Base-by-base conservation (phyloP, 1,140 invertebrate genomes). In the Wasmannia auropunctata region DNA sequence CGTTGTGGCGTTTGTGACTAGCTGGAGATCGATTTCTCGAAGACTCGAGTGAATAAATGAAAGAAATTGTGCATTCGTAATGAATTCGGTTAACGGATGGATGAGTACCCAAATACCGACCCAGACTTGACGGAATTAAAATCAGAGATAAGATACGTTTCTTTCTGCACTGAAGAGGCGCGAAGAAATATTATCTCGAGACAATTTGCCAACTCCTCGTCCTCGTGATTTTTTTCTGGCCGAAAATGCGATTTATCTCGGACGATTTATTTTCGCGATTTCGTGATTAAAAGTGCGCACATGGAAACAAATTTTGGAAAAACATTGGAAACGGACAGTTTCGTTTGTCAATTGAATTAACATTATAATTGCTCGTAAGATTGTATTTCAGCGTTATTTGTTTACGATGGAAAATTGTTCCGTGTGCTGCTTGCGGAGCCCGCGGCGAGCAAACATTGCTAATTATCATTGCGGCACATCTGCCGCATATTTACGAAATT, bases 121-220 rank as follows among this genome's bases (percentile, higher is more conserved):
- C n/a, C 19, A 19, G 49, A 19, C 14, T 8, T 1, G 11, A 49
- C 14, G 19, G 34, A 25, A 25, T n/a, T 72, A 51, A 72, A 54
- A 31, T 75, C 16, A 28, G 22, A 37, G 72, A 75, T 75, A 75
- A 75, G 72, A 75, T 75, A 75, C 14, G n/a, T 28, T n/a, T n/a
- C 28, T 40, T 58, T 28, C 16, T 58, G 31, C 51, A 25, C 1
- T 16, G 34, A 58, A 6, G n/a, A 25, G n/a, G 10, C 11, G 31
- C 22, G 31, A 58, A 14, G 34, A 74, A 37, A 58, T 74, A 54
- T 74, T 25, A 54, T 74, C 70, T 74, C 5, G n/a, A 56, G n/a
- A 74, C 56, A 56, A 74, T 1, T 56, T 74, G 34, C 8, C 51
- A 74, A 16, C n/a, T n/a, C n/a, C n/a, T 2, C 37, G n/a, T 14